Conservation (phyloP, 1,140 invertebrate species). For the Meloidogyne hapla region DNA sequence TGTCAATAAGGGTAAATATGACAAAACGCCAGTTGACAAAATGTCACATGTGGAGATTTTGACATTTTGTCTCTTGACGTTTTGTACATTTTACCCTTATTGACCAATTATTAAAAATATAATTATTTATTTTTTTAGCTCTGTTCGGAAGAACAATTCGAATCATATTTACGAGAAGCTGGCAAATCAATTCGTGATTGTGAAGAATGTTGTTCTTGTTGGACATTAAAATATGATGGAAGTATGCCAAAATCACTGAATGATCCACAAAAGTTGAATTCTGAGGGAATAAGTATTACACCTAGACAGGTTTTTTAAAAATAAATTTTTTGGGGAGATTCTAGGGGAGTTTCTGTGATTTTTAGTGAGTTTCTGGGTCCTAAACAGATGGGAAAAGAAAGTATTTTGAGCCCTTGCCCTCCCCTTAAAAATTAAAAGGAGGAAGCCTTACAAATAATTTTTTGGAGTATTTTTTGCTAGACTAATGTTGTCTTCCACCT, state of each 20-base stretch:
- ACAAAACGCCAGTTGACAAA: not conserved
- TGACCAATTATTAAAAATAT: too few relatives aligned
- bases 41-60: too few relatives aligned
- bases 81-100: too few relatives aligned
- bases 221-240: constrained; percentile 54
- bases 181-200: constrained; percentile 32
- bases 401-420: too few relatives aligned
- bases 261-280: constrained; percentile 35
- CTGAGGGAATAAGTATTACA: constrained; percentile 17
- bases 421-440: too few relatives aligned
- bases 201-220: constrained; percentile 21
- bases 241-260: constrained; percentile 31
- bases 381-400: too few relatives aligned
- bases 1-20: not conserved
- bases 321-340: not conserved
- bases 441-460: too few relatives aligned
- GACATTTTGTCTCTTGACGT: too few relatives aligned
- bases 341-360: too few relatives aligned
- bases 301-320: constrained; percentile 34
- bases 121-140: constrained; percentile 22
- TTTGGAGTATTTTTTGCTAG: too few relatives aligned
- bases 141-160: constrained; percentile 38
- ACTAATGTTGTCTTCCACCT: not conserved
- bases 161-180: constrained; percentile 45
- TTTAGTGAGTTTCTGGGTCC: too few relatives aligned